phyloP scores from a whole-genome alignment of 2,888 invertebrate species.

The Tachina lurida region DNA sequence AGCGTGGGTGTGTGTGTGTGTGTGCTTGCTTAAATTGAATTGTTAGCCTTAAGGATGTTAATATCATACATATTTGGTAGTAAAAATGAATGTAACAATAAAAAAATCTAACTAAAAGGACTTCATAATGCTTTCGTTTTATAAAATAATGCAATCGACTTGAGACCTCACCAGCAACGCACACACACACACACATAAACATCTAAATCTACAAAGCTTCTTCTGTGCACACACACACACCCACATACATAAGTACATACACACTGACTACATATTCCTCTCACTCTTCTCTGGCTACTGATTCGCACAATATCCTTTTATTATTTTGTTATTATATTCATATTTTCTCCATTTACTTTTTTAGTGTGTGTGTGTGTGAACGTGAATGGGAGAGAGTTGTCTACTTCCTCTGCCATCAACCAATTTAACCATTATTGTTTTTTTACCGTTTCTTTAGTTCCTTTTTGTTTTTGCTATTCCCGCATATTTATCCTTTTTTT shows the following conservation, averaged over 20 bases:
- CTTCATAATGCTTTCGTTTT: constrained; percentile 67
- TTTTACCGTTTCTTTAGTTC: constrained; percentile 47
- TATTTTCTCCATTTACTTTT: constrained; percentile 54
- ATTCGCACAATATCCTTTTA: constrained; percentile 50
- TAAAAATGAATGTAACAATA: constrained; percentile 48
- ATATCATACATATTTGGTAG: constrained; percentile 43
- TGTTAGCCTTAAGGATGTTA: constrained; percentile 69
- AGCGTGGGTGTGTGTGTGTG: constrained; percentile 65
- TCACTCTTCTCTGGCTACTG: constrained; percentile 22
- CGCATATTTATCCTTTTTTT: constrained; percentile 2
- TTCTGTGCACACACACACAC: neutral
- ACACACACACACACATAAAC: neutral
- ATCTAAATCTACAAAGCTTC: neutral
- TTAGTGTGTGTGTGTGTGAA: neutral
- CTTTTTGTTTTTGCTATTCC: constrained; percentile 29
- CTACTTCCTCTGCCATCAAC: constrained; percentile 25
- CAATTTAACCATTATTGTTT: constrained; percentile 67
- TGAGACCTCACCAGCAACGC: constrained; percentile 48
- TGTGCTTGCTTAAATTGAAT: constrained; percentile 68
- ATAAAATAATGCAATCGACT: constrained; percentile 69
- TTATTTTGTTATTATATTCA: constrained; percentile 55
- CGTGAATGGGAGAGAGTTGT: neutral
- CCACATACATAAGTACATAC: neutral
- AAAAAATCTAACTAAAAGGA: constrained; percentile 62
- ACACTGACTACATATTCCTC: no score